Conservation (phyloP, 2,888 invertebrate genomes). For the Ophioninae sp. region DNA sequence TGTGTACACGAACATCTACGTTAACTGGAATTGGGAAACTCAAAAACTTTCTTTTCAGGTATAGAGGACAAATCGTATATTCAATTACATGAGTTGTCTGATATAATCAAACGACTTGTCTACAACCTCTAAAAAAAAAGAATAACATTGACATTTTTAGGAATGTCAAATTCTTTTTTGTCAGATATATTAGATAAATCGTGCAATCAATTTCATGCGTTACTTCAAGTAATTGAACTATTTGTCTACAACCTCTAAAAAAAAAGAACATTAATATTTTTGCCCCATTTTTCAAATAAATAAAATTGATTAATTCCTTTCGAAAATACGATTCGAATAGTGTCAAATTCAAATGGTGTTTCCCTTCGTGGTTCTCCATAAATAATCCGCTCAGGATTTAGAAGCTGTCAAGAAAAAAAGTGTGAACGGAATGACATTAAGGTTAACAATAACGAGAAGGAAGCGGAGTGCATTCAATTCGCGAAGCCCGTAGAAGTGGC, state of each 20-base stretch:
- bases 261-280: not conserved
- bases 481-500: not conserved
- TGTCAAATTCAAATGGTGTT: not conserved
- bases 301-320: not conserved
- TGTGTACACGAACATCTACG: not conserved
- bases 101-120: not conserved
- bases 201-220: not conserved
- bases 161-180: too few relatives aligned
- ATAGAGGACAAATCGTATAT: not conserved
- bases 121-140: not conserved
- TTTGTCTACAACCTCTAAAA: not conserved
- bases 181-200: not conserved
- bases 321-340: not conserved
- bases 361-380: not conserved
- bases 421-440: not conserved
- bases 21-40: not conserved
- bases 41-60: not conserved
- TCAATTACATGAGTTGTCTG: not conserved
- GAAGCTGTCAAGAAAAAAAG: not conserved
- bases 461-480: not conserved
- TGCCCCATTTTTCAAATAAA: not conserved
- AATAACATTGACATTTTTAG: not conserved
- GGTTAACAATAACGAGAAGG: not conserved
- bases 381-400: not conserved
- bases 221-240: not conserved